phyloP scores from a whole-genome alignment of 1,140 invertebrate genomes.

The Drosophila mayri region DNA sequence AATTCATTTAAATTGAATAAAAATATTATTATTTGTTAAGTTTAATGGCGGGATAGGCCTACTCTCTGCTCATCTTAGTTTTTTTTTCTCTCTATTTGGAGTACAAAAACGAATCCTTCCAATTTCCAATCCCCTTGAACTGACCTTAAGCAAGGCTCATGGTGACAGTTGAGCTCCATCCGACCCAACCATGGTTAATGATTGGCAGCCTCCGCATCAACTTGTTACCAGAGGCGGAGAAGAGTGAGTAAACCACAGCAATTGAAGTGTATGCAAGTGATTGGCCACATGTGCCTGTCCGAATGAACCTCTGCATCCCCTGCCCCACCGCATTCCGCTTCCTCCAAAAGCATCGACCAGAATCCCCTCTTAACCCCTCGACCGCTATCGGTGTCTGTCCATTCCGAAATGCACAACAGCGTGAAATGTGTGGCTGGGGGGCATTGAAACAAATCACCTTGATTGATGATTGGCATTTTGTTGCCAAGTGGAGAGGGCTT shows the following conservation, averaged over 20 bases:
- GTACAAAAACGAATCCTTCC: not conserved
- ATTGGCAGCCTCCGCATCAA: slow-evolving; percentile 1
- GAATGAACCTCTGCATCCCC: slow-evolving; percentile 40
- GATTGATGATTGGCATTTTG: slow-evolving; percentile 82
- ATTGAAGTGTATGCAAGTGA: slow-evolving; percentile 80
- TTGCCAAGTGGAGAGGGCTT: slow-evolving; percentile 47
- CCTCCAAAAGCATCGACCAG: not conserved
- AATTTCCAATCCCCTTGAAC: not conserved
- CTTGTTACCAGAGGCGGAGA: not conserved
- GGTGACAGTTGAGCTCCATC: not conserved
- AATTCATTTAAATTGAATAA: not conserved
- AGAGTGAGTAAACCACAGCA: slow-evolving; percentile 52
- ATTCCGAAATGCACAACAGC: slow-evolving; percentile 76
- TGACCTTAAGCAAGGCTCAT: not conserved
- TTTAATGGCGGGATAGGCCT: not conserved
- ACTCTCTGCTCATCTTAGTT: too few species aligned
- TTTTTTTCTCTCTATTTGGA: too few species aligned
- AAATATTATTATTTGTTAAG: not conserved
- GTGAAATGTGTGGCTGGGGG: slow-evolving; percentile 77
- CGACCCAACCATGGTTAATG: too few species aligned
- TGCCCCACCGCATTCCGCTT: not conserved
- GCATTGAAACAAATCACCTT: slow-evolving; percentile 83
- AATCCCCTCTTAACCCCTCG: not conserved
- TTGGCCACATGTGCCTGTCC: slow-evolving; percentile 79
- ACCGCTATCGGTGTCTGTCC: slow-evolving; percentile 62